Conservation (phyloP, 2,113 vertebrate genomes). For the Sialia sialis region DNA sequence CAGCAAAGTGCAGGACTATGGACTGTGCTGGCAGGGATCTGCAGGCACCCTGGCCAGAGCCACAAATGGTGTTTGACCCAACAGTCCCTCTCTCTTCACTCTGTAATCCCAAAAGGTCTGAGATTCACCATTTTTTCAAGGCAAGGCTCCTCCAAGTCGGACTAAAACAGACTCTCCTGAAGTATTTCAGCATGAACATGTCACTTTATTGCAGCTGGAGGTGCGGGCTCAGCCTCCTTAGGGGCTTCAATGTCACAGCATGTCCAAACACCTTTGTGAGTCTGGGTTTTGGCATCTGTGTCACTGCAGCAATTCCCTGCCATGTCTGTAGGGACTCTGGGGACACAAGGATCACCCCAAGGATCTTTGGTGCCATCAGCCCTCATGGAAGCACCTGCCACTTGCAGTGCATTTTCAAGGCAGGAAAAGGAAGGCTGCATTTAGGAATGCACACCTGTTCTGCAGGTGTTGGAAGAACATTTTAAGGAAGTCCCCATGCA, state of each 20-base stretch:
- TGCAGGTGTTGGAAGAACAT: background rate
- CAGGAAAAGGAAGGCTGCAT: background rate
- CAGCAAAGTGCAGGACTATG: background rate
- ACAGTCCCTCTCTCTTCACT: background rate
- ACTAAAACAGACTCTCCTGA: background rate
- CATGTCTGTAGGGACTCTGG: background rate
- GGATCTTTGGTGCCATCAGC: background rate
- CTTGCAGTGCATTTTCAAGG: background rate
- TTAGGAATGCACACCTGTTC: background rate
- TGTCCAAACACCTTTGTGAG: background rate
- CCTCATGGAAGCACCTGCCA: background rate
- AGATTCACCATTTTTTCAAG: background rate
- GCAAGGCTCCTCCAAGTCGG: background rate
- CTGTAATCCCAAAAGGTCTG: background rate
- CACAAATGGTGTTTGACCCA: background rate
- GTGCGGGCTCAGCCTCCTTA: background rate
- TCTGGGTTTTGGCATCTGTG: background rate
- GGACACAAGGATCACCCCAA: background rate
- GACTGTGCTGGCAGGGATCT: background rate
- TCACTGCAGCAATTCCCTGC: background rate
- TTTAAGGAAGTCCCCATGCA: background rate
- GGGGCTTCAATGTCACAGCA: background rate
- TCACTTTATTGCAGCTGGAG: background rate
- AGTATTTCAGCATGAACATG: background rate
- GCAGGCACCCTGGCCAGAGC: background rate